Evolutionary conservation across 2,797 vertebrate genomes (phyloP), one percentile per base, ranked within the genome.

Genomic region (Eulemur rubriventer): DNA sequence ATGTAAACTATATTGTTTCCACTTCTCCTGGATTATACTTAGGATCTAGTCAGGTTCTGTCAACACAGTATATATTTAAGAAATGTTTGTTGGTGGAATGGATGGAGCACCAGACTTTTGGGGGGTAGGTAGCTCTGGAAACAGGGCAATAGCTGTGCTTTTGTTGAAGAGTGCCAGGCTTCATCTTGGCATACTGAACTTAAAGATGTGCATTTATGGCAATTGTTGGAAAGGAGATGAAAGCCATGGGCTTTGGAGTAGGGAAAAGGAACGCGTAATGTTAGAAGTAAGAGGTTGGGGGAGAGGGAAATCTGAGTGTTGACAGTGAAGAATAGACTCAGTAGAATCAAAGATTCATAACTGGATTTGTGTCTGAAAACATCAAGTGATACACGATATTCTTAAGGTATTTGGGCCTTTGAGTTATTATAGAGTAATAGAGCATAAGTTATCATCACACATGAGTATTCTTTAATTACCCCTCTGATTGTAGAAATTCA

Each of bases 401-500:
- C 12, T 70, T 50, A 41, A 26, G 14, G n/a, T 4, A 4, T 84
- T 63, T 67, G 79, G 57, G 61, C 24, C 52, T 79, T 78, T 81
- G 69, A 52, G 43, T 95, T 16, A 38, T 73, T 17, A 14, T 50
- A 50, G 38, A 88, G 75, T 69, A 79, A 55, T 6, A 70, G 1
- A 55, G 26, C 38, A 61, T 7, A 79, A 81, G 59, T 65, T 38
- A 72, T 57, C 17, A 59, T 57, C 63, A 41, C 52, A 89, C 35
- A 17, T 55, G 26, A 17, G 30, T 61, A 50, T 67, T 59, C 83
- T 90, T 81, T 28, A 73, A 57, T 89, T 63, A 43, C 7, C 8
- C 52, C 22, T 82, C 80, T 52, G 57, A 87, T n/a, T 90, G 61
- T 73, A 55, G 18, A 67, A 90, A 73, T 57, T 48, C 67, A 52